Evolutionary conservation across 1,140 invertebrate genomes (phyloP).

Genomic region (Lethocerus indicus): DNA sequence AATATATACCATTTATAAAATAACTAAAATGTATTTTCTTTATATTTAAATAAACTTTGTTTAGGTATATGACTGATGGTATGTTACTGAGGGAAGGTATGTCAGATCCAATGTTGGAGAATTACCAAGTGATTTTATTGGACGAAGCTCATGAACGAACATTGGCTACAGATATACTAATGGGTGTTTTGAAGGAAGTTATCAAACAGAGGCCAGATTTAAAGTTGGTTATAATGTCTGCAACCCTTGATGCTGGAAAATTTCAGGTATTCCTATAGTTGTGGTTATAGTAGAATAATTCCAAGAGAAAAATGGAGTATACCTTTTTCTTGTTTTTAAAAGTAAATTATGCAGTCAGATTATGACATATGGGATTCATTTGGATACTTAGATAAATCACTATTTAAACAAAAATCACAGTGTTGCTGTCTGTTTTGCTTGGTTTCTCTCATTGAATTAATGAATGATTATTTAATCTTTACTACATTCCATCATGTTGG

Average conservation of each 20-base stretch:
- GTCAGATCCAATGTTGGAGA: constrained; percentile 95
- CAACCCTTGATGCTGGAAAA: constrained; percentile 98
- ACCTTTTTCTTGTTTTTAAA: no score
- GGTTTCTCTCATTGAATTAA: no score
- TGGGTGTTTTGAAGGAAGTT: constrained; percentile 97
- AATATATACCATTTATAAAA: neutral
- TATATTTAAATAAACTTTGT: constrained; percentile 13
- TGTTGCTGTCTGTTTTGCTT: no score
- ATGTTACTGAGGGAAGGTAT: constrained; percentile 98
- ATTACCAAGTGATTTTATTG: constrained; percentile 88
- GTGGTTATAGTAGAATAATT: no score
- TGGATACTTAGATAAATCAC: no score
- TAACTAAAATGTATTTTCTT: neutral
- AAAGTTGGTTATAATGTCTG: constrained; percentile 98
- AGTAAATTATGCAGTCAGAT: no score
- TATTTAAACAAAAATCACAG: no score
- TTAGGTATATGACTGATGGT: constrained; percentile 96
- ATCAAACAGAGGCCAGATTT: constrained; percentile 84
- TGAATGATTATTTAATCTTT: no score
- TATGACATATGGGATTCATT: no score
- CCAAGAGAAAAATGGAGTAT: no score
- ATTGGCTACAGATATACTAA: constrained; percentile 94
- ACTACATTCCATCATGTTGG: no score
- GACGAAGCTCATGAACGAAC: constrained; percentile 99
- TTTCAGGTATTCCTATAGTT: constrained; percentile 62